Base-by-base conservation (phyloP, 2,888 invertebrate species). In the Amblyjoppa proteus region DNA sequence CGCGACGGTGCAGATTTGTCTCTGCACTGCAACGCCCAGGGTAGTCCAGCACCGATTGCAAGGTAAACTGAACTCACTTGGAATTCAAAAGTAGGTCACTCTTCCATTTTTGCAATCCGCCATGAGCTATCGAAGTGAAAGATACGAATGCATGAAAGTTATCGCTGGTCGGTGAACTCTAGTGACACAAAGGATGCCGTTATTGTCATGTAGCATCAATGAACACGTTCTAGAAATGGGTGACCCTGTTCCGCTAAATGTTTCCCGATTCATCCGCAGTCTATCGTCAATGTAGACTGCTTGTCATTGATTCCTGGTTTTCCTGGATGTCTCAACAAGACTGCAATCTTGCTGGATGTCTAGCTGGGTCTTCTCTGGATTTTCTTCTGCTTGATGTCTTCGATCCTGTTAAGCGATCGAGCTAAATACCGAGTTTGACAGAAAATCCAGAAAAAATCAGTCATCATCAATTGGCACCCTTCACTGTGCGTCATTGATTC, bases 1-100 rank as follows among this genome's bases (percentile, higher is more conserved):
- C 88, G 87, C 38, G 85, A 83, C 61, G 88, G 85, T 6, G 86
- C 89, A 78, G 82, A 94, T 92, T 95, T 96, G 91, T 95, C 95
- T 88, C 94, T 97, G 93, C 95, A 96, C 91, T 97, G 97, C 93
- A 96, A 96, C 92, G 96, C 97, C 81, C 97, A 97, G 94, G 96
- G 96, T 90, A 96, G 96, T 94, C 97, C 97, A 89, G 95, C 96
- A 92, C 96, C 97, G 83, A 94, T 95, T 91, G 96, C 96, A 95
- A 96, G 96, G 97, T 97, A 96, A 95, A 87, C 61, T 49, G 38
- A 28, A n/a, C 31, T 28, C 34, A 53, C 20, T 49, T 5, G 3
- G 38, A 34, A 13, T n/a, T 6, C 9, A 56, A 66, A 53, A 64
- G 34, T 66, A 53, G 31, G 20, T 51, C 9, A 3, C 2, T 53